These are phyloP conservation scores for Psittacula derbiana DNA, from an alignment of 2,797 vertebrate species.

Conservation along the genomic window DNA sequence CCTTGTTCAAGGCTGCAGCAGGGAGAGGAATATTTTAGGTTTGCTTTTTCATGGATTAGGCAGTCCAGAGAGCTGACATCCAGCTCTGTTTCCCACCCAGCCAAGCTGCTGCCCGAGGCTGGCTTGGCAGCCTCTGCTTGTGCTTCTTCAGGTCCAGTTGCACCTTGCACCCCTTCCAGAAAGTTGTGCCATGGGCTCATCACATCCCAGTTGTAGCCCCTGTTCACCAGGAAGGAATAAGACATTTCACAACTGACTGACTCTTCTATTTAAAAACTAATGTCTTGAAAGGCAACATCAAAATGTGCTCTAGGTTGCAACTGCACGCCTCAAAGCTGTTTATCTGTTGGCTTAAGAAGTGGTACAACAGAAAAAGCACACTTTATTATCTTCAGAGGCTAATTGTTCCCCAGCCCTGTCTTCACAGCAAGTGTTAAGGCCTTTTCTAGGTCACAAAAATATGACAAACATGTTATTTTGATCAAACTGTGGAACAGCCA, in stretches of 20 bases:
- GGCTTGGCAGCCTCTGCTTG: background rate
- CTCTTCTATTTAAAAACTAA: background rate
- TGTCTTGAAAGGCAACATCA: background rate
- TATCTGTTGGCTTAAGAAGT: background rate
- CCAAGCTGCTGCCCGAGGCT: background rate
- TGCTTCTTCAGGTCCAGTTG: background rate
- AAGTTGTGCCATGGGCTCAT: background rate
- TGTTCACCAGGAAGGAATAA: background rate
- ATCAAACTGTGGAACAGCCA: background rate
- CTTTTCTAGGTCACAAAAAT: background rate
- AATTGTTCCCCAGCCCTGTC: background rate
- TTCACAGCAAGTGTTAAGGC: background rate
- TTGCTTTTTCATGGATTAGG: background rate
- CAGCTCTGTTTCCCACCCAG: background rate
- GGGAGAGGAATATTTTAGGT: background rate
- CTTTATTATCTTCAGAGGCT: background rate
- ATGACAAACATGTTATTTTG: background rate
- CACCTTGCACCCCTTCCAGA: background rate
- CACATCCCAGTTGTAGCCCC: background rate
- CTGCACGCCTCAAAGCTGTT: background rate
- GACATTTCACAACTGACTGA: background rate
- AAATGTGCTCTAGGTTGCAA: background rate
- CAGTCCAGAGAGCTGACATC: background rate
- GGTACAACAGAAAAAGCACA: background rate
- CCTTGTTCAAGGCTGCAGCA: background rate